These are phyloP conservation scores for Cynaeus angustus DNA, from an alignment of 2,888 invertebrate species.

Conservation along the genomic window DNA sequence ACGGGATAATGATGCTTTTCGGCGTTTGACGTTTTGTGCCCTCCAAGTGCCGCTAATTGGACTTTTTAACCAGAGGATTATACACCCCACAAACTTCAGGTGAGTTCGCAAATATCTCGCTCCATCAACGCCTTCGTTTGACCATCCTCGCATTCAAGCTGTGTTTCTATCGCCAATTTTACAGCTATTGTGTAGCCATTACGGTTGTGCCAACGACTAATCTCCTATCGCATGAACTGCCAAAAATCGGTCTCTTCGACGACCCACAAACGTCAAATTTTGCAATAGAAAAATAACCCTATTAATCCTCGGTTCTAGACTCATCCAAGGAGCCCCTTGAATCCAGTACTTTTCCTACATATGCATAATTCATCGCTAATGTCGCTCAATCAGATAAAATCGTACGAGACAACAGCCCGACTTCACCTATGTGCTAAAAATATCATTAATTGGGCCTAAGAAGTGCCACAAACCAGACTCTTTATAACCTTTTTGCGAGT, in stretches of 20 bases:
- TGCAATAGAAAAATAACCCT: slow-evolving; percentile 1
- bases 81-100: slow-evolving; percentile 38
- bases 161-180: slow-evolving; percentile 64
- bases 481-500: slow-evolving; percentile 4
- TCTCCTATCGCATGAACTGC: not conserved
- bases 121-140: slow-evolving; percentile 29
- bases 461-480: not conserved
- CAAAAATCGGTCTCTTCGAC: not conserved
- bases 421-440: slow-evolving; percentile 28
- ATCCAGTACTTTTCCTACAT: slow-evolving; percentile 24
- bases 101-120: slow-evolving; percentile 33
- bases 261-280: slow-evolving; percentile 17
- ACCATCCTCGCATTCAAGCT: slow-evolving; percentile 47
- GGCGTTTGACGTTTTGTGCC: slow-evolving; percentile 60
- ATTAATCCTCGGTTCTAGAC: not conserved
- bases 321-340: not conserved
- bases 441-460: slow-evolving; percentile 5
- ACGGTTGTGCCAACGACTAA: slow-evolving; percentile 50
- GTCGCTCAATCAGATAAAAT: slow-evolving; percentile 14
- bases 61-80: slow-evolving; percentile 32
- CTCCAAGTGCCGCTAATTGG: slow-evolving; percentile 44
- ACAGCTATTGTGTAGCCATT: slow-evolving; percentile 64
- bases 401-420: not conserved
- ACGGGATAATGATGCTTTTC: slow-evolving; percentile 62
- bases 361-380: slow-evolving; percentile 28